Conservation (phyloP, 2,113 vertebrate species). For the Antechinus flavipes region DNA sequence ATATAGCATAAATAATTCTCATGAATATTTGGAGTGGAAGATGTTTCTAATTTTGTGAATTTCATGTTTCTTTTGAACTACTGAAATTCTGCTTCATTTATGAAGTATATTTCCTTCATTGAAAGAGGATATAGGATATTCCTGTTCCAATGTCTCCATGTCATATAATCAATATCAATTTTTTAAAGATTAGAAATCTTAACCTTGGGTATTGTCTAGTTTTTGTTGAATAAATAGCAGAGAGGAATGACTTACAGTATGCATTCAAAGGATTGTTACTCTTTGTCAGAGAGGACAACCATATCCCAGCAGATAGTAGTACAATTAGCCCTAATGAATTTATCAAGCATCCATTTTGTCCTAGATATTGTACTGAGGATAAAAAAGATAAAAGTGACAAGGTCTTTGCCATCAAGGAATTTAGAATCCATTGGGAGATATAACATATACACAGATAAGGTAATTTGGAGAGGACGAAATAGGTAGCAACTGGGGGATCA, state of each 20-base stretch:
- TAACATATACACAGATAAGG: neutral
- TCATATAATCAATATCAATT: neutral
- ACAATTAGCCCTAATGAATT: neutral
- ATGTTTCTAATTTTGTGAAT: neutral
- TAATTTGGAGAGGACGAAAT: neutral
- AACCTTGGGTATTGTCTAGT: neutral
- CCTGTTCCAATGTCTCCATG: neutral
- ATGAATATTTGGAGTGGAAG: neutral
- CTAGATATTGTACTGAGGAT: neutral
- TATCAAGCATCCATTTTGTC: neutral
- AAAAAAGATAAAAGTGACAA: neutral
- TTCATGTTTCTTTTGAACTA: no score
- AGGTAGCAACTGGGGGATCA: neutral
- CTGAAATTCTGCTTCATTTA: neutral
- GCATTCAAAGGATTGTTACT: neutral
- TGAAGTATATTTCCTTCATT: neutral
- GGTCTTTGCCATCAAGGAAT: neutral
- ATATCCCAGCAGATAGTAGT: neutral
- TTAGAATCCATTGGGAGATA: neutral
- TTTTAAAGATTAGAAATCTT: neutral
- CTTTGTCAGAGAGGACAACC: neutral
- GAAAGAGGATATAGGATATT: neutral
- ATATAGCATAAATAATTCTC: neutral
- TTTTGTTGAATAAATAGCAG: neutral
- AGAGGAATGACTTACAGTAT: neutral